phyloP scores from a whole-genome alignment of 2,113 vertebrate species.

The Mesembrinibis cayennensis region DNA sequence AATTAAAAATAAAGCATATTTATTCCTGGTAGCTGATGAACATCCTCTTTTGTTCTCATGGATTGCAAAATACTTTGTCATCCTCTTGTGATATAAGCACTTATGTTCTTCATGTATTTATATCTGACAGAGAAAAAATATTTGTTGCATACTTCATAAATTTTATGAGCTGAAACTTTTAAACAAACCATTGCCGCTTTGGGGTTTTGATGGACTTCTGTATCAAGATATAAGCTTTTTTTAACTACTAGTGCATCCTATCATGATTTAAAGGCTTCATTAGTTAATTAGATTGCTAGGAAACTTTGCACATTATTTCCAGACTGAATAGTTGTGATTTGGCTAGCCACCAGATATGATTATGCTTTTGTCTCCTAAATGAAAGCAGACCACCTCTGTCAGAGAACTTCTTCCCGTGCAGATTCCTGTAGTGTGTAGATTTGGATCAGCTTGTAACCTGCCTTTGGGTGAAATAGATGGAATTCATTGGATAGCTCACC shows the following conservation, averaged over 20 bases:
- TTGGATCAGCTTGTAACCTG: neutral
- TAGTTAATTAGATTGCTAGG: neutral
- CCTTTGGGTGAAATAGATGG: neutral
- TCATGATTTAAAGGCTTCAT: neutral
- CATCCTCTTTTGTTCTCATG: slow-evolving; percentile 14
- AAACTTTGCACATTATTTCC: neutral
- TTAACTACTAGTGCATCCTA: neutral
- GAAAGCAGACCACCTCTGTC: neutral
- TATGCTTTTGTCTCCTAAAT: neutral
- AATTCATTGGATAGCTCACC: neutral
- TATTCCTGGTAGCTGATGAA: slow-evolving; percentile 25
- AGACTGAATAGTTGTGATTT: neutral
- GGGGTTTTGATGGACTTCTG: neutral
- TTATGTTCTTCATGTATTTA: neutral
- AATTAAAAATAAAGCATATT: slow-evolving; percentile 43
- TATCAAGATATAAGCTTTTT: neutral
- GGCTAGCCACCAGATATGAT: neutral
- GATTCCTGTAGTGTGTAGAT: neutral
- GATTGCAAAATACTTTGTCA: slow-evolving; percentile 13
- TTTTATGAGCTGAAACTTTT: neutral
- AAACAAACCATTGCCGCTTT: neutral
- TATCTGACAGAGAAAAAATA: neutral
- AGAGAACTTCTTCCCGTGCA: neutral
- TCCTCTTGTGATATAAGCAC: neutral
- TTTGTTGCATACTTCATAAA: neutral